phyloP scores from a whole-genome alignment of 2,888 invertebrate genomes.

The Pammene fasciana region DNA sequence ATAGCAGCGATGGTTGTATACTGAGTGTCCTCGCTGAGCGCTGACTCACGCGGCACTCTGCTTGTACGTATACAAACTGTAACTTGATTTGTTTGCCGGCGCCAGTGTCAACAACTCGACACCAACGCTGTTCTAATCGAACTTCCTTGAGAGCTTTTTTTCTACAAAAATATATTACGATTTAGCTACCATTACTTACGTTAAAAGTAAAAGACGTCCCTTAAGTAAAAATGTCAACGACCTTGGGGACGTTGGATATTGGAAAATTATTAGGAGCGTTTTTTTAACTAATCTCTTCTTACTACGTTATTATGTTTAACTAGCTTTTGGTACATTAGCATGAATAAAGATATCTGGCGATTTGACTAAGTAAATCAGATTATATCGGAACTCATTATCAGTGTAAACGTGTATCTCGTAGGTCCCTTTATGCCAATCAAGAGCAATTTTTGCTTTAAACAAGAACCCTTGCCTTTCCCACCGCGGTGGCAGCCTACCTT shows the following conservation, averaged over 20 bases:
- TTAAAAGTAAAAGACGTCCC: conserved; percentile 10
- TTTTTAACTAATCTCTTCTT: conserved; percentile 1
- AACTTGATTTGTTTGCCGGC: conserved; percentile 54
- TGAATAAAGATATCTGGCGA: neutral
- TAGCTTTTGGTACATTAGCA: neutral
- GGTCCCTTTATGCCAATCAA: neutral
- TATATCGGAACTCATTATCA: neutral
- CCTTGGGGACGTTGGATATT: neutral
- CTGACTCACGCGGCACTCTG: conserved; percentile 30
- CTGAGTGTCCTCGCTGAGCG: conserved; percentile 20
- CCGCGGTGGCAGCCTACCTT: conserved; percentile 9
- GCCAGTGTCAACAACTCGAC: conserved; percentile 49
- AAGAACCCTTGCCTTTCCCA: neutral
- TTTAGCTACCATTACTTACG: conserved; percentile 1
- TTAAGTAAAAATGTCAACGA: conserved; percentile 6
- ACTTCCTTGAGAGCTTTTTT: conserved; percentile 53
- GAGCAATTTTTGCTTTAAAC: neutral
- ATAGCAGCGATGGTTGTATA: neutral
- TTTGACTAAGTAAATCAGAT: neutral
- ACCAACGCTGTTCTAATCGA: conserved; percentile 43
- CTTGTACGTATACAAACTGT: conserved; percentile 44
- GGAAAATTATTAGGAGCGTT: conserved; percentile 6
- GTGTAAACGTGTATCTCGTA: neutral
- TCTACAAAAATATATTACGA: conserved; percentile 48
- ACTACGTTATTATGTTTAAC: neutral